Conservation (phyloP, 2,113 vertebrate genomes). For the Poeciliopsis prolifica region DNA sequence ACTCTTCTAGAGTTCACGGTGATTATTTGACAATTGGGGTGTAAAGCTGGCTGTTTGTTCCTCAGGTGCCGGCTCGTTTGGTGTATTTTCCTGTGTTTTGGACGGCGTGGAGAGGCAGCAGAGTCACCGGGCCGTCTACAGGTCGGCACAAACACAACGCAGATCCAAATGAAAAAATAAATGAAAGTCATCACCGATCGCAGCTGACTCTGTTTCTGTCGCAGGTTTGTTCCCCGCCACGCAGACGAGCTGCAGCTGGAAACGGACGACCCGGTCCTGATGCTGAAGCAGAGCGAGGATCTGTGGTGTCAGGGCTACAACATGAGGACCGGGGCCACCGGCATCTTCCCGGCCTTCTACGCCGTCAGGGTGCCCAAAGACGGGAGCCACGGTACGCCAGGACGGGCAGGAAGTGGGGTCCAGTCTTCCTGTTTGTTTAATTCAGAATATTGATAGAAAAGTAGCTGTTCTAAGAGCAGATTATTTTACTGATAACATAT, state of each 20-base stretch:
- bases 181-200: neutral
- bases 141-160: constrained; percentile 54
- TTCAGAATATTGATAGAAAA: no score
- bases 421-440: no score
- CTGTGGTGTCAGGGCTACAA: constrained; percentile 97
- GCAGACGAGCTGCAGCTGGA: constrained; percentile 93
- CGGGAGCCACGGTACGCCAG: constrained; percentile 55
- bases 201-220: neutral
- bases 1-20: no score
- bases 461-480: no score
- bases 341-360: constrained; percentile 95
- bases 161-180: neutral
- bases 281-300: constrained; percentile 90
- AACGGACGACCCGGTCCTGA: constrained; percentile 89
- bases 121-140: constrained; percentile 90
- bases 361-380: constrained; percentile 83
- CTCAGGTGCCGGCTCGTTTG: constrained; percentile 91
- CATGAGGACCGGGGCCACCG: constrained; percentile 91
- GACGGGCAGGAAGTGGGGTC: no score
- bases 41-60: constrained; percentile 20
- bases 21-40: no score
- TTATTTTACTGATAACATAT: no score
- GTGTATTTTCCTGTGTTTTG: constrained; percentile 92
- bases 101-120: constrained; percentile 93
- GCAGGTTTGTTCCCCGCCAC: constrained; percentile 93